phyloP scores from a whole-genome alignment of 2,888 invertebrate species.

The Gerris lacustris region DNA sequence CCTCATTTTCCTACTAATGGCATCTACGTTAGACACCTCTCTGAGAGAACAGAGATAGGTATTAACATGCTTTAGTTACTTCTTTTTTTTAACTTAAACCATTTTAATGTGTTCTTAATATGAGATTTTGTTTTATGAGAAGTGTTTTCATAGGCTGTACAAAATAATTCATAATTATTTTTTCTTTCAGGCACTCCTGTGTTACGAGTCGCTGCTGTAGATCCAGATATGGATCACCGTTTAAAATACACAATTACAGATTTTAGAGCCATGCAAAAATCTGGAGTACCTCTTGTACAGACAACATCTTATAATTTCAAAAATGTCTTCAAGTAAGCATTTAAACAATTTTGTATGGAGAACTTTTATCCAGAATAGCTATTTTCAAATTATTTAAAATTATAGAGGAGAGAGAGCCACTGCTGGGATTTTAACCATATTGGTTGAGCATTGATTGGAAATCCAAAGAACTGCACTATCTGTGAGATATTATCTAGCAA shows the following conservation, averaged over 20 bases:
- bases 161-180: too few relatives aligned
- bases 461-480: too few relatives aligned
- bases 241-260: constrained; percentile 56
- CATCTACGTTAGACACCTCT: constrained; percentile 47
- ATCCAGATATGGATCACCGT: constrained; percentile 56
- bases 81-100: constrained; percentile 7
- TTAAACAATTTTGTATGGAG: neutral
- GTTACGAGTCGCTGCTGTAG: constrained; percentile 51
- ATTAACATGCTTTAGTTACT: constrained; percentile 9
- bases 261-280: constrained; percentile 58
- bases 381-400: neutral
- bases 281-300: constrained; percentile 54
- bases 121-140: neutral
- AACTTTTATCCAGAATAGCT: constrained; percentile 2
- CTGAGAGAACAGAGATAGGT: constrained; percentile 52
- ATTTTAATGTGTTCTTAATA: neutral
- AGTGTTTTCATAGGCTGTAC: neutral
- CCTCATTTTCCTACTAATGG: constrained; percentile 57
- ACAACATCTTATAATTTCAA: constrained; percentile 51
- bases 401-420: neutral
- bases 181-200: constrained; percentile 43
- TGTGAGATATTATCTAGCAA: too few relatives aligned
- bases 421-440: neutral
- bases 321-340: constrained; percentile 42
- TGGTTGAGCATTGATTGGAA: too few relatives aligned